Evolutionary conservation across 2,888 invertebrate species (phyloP), one percentile per base, ranked within the genome.

Genomic region (Ephialtes manifestator): DNA sequence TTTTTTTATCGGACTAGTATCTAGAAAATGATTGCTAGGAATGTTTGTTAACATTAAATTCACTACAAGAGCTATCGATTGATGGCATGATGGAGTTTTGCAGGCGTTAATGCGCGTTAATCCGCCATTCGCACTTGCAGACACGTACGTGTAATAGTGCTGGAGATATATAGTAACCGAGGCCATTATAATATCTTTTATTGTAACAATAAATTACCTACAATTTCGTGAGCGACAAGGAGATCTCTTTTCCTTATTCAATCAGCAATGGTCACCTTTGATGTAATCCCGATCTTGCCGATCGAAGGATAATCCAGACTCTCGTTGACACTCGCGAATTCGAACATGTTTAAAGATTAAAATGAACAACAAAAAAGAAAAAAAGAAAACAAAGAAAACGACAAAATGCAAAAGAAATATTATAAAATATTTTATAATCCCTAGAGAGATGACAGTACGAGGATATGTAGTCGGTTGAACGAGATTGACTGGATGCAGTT

Each of bases 171-270:
- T 89, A 88, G 88, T 89, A 90, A 90, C 78, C 88, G 86, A 89
- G 87, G 90, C 90, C 90, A 89, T 89, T 87, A 88, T 89, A 90
- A 90, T 90, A 90, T 87, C 90, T 88, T 90, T 90, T 92, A 91
- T 89, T 89, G 90, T 89, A 90, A 90, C 91, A 80, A 82, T 79
- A 65, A 76, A 85, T 85, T 77, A 70, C 24, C 55, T 35, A 43
- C 74, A 81, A 63, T 39, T 83, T 82, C 80, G 53, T 67, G 79
- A 85, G 63, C 60, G 82, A 15, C 55, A 63, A 85, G 67, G 48
- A 51, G 53, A 48, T 15, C 4, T 43, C 55, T 70, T 60, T 46
- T 53, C 51, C 72, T 48, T 20, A 15, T 58, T 31, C 24, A 46
- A 70, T 81, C 48, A 68, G 55, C 18, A 51, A 31, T 39, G 63